Evolutionary conservation across 2,888 invertebrate species (phyloP).

Genomic region (Scaptomyza polygonia): DNA sequence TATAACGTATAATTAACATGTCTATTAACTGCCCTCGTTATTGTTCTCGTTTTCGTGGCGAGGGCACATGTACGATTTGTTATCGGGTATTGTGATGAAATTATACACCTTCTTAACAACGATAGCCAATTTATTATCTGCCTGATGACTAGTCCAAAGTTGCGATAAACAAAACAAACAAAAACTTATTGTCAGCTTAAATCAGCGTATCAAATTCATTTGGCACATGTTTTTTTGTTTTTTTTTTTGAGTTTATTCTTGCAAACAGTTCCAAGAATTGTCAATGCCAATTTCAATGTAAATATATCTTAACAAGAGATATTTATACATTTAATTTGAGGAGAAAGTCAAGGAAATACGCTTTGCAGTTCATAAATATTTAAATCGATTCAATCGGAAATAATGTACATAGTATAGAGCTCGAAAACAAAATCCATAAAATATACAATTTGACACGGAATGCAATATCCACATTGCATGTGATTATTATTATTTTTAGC

Average conservation of each 20-base stretch:
- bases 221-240: background rate
- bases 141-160: conserved; percentile 27
- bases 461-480: background rate
- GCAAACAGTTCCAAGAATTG: background rate
- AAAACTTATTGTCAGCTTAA: conserved; percentile 8
- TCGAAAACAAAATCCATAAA: background rate
- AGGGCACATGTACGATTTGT: background rate
- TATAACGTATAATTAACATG: background rate
- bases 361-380: background rate
- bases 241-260: background rate
- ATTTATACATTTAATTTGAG: background rate
- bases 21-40: background rate
- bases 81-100: conserved; percentile 24
- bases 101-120: conserved; percentile 1
- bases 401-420: too few species aligned
- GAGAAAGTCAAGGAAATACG: background rate
- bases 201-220: conserved; percentile 4
- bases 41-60: background rate
- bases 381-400: background rate
- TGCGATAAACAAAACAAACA: background rate
- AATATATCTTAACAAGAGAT: background rate
- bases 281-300: background rate
- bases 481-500: background rate
- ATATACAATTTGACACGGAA: background rate
- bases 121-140: conserved; percentile 7